Conservation (phyloP, 2,113 vertebrate species). For the Syngnathoides biaculeatus region DNA sequence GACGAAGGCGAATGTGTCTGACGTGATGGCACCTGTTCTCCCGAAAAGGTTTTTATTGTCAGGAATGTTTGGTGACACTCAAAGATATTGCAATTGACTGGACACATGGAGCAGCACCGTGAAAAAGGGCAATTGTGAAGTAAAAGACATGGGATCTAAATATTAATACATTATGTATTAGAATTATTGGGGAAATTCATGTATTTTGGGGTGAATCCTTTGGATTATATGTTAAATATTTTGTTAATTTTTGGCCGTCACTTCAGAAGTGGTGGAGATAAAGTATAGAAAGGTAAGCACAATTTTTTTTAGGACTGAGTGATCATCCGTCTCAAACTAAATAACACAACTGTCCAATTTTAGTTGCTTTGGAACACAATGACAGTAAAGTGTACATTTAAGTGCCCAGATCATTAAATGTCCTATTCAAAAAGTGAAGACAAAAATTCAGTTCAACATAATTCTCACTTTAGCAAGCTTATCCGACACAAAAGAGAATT, state of each 20-base stretch:
- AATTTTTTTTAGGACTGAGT: no score
- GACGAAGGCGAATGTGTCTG: conserved; percentile 11
- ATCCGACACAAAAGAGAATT: not conserved
- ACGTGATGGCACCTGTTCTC: no score
- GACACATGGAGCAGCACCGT: not conserved
- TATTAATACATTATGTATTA: no score
- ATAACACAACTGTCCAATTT: no score
- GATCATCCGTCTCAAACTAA: no score
- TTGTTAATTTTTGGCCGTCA: no score
- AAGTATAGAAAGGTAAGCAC: not conserved
- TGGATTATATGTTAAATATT: no score
- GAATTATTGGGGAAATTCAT: no score
- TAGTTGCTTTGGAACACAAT: not conserved
- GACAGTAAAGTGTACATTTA: not conserved
- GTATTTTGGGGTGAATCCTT: no score
- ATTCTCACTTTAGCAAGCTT: no score
- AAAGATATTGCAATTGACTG: not conserved
- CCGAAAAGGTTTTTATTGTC: not conserved
- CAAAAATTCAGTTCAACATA: not conserved
- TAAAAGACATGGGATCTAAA: no score
- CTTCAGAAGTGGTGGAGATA: no score
- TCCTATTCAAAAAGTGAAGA: not conserved
- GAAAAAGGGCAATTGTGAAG: not conserved
- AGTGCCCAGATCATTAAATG: not conserved
- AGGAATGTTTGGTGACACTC: not conserved